These are phyloP conservation scores for Nemurella pictetii DNA, from an alignment of 2,888 invertebrate genomes.

Conservation along the genomic window DNA sequence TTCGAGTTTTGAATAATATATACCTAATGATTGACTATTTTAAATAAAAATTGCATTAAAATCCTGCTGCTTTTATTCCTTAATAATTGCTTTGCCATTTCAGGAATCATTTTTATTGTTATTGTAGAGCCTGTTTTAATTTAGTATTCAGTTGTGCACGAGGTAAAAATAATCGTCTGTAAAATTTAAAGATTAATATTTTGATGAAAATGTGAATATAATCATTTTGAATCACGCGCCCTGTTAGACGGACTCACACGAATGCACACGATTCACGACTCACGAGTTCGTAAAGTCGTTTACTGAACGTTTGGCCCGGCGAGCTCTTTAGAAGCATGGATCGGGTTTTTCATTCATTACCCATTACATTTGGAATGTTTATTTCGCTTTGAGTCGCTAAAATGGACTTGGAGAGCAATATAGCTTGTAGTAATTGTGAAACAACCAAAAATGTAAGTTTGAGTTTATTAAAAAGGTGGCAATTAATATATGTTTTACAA, in stretches of 20 bases:
- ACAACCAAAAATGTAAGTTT: not conserved
- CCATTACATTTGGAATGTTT: not conserved
- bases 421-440: not conserved
- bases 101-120: no score
- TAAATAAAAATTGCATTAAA: no score
- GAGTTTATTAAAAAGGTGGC: not conserved
- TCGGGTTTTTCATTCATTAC: not conserved
- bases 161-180: no score
- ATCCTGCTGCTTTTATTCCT: no score
- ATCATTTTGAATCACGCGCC: not conserved
- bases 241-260: not conserved
- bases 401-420: not conserved
- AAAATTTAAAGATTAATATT: no score
- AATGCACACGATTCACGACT: no score
- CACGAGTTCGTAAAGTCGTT: not conserved
- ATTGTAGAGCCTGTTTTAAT: no score
- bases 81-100: no score
- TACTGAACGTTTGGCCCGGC: not conserved
- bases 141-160: no score
- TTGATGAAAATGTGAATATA: no score
- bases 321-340: not conserved
- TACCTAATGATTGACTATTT: no score
- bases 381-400: not conserved
- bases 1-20: no score
- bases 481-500: not conserved